These are phyloP conservation scores for Micromesistius poutassou DNA, from an alignment of 2,797 vertebrate species.

Conservation along the genomic window DNA sequence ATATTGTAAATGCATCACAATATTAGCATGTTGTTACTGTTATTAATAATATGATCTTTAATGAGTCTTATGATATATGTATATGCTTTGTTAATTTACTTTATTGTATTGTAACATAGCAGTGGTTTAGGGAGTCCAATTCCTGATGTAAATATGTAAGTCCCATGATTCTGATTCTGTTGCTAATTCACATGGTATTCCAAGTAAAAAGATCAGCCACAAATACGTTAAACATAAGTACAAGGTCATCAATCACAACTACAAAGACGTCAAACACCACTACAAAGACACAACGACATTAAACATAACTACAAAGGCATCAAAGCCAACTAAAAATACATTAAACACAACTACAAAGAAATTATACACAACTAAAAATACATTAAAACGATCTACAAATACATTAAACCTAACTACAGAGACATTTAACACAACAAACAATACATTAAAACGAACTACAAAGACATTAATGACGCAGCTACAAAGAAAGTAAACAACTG, in stretches of 20 bases:
- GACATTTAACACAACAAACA: not conserved
- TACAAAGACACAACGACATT: not conserved
- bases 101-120: not conserved
- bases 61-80: too few species aligned
- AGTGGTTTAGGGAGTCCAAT: not conserved
- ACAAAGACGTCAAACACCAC: not conserved
- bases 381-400: not conserved
- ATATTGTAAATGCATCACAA: too few species aligned
- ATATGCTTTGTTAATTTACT: not conserved
- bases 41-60: too few species aligned
- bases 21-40: too few species aligned
- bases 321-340: not conserved
- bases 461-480: not conserved
- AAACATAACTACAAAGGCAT: not conserved
- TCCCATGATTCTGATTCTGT: not conserved
- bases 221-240: not conserved
- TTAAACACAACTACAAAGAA: not conserved
- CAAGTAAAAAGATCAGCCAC: not conserved
- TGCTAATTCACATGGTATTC: not conserved
- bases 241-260: not conserved
- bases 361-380: not conserved
- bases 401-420: not conserved
- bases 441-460: too few species aligned
- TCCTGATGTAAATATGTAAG: not conserved
- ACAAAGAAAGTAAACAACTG: not conserved